Base-by-base conservation (phyloP, 2,888 invertebrate genomes). In the Chymomyza caudatula region DNA sequence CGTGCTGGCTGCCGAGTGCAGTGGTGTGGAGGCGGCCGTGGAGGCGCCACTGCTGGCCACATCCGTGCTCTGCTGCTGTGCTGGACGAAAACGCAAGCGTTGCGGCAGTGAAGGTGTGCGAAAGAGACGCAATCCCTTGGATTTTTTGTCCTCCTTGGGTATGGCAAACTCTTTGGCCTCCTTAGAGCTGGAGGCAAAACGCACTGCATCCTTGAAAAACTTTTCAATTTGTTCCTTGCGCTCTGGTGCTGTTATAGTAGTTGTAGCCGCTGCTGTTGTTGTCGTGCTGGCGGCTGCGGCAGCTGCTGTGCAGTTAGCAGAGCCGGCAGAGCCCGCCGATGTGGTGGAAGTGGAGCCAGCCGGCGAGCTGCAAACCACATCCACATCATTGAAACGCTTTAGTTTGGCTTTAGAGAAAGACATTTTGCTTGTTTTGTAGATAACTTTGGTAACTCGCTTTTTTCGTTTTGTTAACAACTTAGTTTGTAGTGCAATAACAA, bases 391-490 rank as follows among this genome's bases (percentile, higher is more conserved):
- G 67, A 90, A 90, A 59, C 90, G 88, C 74, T 90, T 90, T 66
- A 90, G 83, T 82, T 90, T 90, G 42, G 90, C 90, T 79, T 90
- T 90, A 25, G 89, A 89, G 63, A 90, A 90, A 37, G 89, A 89
- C 89, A 89, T 90, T 65, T 23, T 19, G 19, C 17, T 17, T 29
- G 2, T 54, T 55, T n/a, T 57, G 17, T 47, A 19, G 20, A 62
- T 66, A 53, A 52, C 8, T 55, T 56, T 63, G 56, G 47, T 57
- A 52, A 56, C 29, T 29, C 58, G 63, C 53, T 59, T 55, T 54
- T 69, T 65, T 69, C 44, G 52, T 61, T 60, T 56, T 59, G 66
- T 63, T 70, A 80, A 85, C 73, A 76, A 75, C 61, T 74, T 60
- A 47, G 60, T 23, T 53, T 53, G 17, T 58, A 2, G n/a, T 61